phyloP scores from a whole-genome alignment of 1,140 invertebrate species.

The Berghia stephanieae region DNA sequence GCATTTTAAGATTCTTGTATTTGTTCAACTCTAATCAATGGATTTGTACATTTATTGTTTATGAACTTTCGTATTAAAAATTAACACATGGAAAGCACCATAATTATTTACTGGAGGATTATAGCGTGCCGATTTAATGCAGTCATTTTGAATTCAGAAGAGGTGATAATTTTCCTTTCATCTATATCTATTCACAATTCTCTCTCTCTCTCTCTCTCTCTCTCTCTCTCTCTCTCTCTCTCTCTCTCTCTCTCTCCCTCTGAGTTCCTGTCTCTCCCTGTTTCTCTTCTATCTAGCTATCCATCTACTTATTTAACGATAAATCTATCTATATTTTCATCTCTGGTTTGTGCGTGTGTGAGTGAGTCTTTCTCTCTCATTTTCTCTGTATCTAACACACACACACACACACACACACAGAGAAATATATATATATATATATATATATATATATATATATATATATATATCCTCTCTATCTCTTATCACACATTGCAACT shows the following conservation, averaged over 20 bases:
- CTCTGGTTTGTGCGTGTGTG: no score
- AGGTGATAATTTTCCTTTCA: background rate
- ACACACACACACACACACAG: background rate
- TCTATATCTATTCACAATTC: background rate
- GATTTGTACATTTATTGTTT: no score
- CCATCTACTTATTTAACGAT: background rate
- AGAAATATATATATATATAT: background rate
- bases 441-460: conserved; percentile 8
- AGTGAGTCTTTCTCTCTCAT: conserved; percentile 21
- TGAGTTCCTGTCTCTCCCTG: background rate
- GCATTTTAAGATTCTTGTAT: no score
- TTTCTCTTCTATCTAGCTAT: background rate
- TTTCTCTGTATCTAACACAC: background rate
- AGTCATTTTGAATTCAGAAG: background rate
- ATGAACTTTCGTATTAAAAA: background rate
- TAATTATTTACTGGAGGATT: background rate
- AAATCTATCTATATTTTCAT: background rate
- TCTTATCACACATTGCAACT: no score
- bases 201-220: background rate
- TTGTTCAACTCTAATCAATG: no score
- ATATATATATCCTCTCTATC: no score
- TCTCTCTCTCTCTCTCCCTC: background rate
- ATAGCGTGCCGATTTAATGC: background rate
- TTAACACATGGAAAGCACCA: background rate
- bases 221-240: background rate